Evolutionary conservation across 2,888 invertebrate genomes (phyloP).

Genomic region (Watsonalla binaria): DNA sequence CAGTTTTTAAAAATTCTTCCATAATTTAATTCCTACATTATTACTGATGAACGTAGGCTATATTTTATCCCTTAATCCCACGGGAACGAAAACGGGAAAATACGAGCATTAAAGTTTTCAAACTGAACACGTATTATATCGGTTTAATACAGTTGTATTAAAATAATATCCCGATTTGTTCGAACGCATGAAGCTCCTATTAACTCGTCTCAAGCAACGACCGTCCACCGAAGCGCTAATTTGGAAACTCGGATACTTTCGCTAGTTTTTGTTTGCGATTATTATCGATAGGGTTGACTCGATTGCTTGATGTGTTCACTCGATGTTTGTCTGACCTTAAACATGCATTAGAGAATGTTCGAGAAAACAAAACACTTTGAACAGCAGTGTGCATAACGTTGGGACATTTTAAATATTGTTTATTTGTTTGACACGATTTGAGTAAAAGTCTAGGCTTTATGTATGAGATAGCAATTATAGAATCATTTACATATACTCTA

Average conservation of each 20-base stretch:
- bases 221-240: conserved; percentile 44
- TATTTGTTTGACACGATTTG: too few species aligned
- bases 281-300: conserved; percentile 30
- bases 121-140: too few species aligned
- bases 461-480: too few species aligned
- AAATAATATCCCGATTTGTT: background rate
- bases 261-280: conserved; percentile 37
- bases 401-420: too few species aligned
- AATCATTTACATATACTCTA: too few species aligned
- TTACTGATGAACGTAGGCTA: too few species aligned
- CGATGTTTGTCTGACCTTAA: background rate
- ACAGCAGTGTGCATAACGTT: background rate
- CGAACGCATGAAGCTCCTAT: conserved; percentile 17
- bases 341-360: background rate
- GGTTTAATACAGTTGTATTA: background rate
- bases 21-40: too few species aligned
- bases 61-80: too few species aligned
- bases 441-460: too few species aligned
- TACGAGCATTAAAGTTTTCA: too few species aligned
- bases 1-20: too few species aligned
- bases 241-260: conserved; percentile 55
- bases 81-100: too few species aligned
- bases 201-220: conserved; percentile 29
- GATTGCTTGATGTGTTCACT: background rate
- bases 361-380: background rate